These are phyloP conservation scores for Cerceris ruficornis DNA, from an alignment of 2,888 invertebrate genomes.

Conservation along the genomic window DNA sequence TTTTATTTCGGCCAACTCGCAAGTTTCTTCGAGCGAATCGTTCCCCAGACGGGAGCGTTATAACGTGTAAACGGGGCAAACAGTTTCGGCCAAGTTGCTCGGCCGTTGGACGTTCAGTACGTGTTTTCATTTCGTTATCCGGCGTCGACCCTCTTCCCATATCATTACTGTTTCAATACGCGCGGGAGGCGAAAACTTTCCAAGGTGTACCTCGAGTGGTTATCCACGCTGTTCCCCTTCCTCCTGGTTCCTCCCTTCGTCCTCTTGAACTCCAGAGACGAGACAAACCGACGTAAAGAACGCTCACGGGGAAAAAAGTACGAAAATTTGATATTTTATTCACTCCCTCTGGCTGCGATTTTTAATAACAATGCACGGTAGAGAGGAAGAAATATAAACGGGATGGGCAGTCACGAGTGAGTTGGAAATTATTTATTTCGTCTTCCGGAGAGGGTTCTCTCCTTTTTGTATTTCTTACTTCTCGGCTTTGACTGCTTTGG, in stretches of 20 bases:
- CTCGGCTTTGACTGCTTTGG: no score
- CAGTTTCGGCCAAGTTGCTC: slow-evolving; percentile 53
- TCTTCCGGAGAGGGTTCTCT: background rate
- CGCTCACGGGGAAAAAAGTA: no score
- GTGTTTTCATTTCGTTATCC: slow-evolving; percentile 66
- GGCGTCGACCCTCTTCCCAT: slow-evolving; percentile 45
- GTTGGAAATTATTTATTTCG: slow-evolving; percentile 1
- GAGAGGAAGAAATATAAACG: background rate
- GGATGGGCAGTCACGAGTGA: background rate
- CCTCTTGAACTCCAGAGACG: slow-evolving; percentile 13
- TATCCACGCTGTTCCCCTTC: slow-evolving; percentile 6
- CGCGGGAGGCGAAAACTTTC: slow-evolving; percentile 55
- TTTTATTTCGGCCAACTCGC: slow-evolving; percentile 33
- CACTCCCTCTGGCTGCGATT: no score
- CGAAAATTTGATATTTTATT: no score
- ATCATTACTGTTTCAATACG: slow-evolving; percentile 67
- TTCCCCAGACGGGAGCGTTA: slow-evolving; percentile 43
- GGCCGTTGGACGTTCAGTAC: slow-evolving; percentile 50
- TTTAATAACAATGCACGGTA: no score
- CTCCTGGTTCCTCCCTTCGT: background rate
- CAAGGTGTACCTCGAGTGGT: slow-evolving; percentile 25
- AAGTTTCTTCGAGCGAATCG: slow-evolving; percentile 31
- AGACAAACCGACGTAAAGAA: slow-evolving; percentile 1
- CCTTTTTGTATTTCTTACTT: no score
- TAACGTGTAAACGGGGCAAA: slow-evolving; percentile 54